phyloP scores from a whole-genome alignment of 1,140 invertebrate species.

The Drosophila oshimai region DNA sequence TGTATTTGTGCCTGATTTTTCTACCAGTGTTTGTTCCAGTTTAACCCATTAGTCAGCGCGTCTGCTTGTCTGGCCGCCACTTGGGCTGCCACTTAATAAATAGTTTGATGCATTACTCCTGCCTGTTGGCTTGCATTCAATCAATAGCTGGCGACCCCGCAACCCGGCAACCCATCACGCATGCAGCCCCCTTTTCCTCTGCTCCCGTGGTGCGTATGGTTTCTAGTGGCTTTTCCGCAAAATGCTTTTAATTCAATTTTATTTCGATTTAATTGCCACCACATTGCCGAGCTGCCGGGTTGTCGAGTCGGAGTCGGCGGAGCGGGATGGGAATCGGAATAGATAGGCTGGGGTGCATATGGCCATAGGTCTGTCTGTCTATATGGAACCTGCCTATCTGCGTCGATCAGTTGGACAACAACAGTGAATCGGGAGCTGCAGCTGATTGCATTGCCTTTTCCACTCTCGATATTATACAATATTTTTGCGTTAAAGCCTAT shows the following conservation, averaged over 20 bases:
- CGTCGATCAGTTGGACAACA: slow-evolving; percentile 59
- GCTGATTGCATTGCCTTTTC: slow-evolving; percentile 44
- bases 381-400: slow-evolving; percentile 56
- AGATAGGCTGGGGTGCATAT: slow-evolving; percentile 45
- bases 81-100: slow-evolving; percentile 76
- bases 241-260: slow-evolving; percentile 80
- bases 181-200: neutral
- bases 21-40: slow-evolving; percentile 33
- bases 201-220: slow-evolving; percentile 13
- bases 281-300: slow-evolving; percentile 53
- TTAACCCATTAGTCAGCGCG: slow-evolving; percentile 61
- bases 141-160: slow-evolving; percentile 51
- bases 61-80: slow-evolving; percentile 64
- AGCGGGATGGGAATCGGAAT: neutral
- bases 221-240: slow-evolving; percentile 76
- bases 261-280: slow-evolving; percentile 80
- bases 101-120: slow-evolving; percentile 74
- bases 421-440: slow-evolving; percentile 26
- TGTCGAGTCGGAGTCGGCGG: neutral
- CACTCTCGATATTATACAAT: slow-evolving; percentile 68
- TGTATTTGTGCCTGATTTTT: neutral
- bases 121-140: slow-evolving; percentile 63
- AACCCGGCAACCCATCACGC: neutral
- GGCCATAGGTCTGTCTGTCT: slow-evolving; percentile 12
- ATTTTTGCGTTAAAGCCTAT: slow-evolving; percentile 64